Evolutionary conservation across 53 echinoderm and acorn worm genomes (phyloP), one percentile per base, ranked within the genome.

Genomic region (Mesocentrotus franciscanus): DNA sequence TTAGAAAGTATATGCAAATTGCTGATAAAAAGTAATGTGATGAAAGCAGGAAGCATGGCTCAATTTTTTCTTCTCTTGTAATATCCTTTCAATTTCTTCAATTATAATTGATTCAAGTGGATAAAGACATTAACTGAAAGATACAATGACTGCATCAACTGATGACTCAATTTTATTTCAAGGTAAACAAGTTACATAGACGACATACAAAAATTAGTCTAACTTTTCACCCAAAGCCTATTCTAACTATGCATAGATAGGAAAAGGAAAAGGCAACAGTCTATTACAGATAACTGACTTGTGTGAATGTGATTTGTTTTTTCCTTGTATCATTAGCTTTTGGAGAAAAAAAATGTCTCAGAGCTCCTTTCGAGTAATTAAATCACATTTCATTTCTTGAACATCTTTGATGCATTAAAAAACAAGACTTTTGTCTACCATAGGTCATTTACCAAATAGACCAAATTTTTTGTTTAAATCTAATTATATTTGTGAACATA

Each of bases 111-210:
- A 64, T 64, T 20, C 64, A 64, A 64, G 64, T 6, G n/a, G 26
- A 71, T 71, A 71, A 27, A 71, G 61, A 13, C 33, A 32, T 0
- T 30, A 76, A 30, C 33, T 76, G 30, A n/a, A 32, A 30, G 76
- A 76, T 33, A 33, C 30, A n/a, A n/a, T 26, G 26, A 71, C n/a
- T 26, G 71, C 15, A 32, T 76, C 30, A 9, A 14, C 76, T 76
- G 76, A 76, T 76, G 76, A 76, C 76, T 76, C 76, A 76, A 76
- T 76, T 76, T 76, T 33, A 76, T 76, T 76, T 76, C 32, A 76
- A 76, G 76, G 1, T 30, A 33, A 27, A 72, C 13, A 30, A 75
- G 75, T 9, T 75, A 66, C 29, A 30, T 9, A 29, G 9, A 4
- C 6, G 16, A 35, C 35, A 17, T 39, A 33, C 9, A 81, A 32